These are phyloP conservation scores for Brachionichthys hirsutus DNA, from an alignment of 2,113 vertebrate species.

Conservation along the genomic window DNA sequence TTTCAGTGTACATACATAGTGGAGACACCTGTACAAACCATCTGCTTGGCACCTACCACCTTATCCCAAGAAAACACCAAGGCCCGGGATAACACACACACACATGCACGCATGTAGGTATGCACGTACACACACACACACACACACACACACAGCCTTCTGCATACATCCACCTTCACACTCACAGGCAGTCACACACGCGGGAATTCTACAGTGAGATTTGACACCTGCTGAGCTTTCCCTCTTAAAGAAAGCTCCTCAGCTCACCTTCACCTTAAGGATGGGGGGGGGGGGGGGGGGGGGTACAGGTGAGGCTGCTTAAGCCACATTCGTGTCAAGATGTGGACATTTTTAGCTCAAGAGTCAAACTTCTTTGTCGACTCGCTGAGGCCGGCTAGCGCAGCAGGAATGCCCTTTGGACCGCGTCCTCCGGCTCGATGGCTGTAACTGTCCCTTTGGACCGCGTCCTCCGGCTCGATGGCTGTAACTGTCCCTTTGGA, in stretches of 20 bases:
- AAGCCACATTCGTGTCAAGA: conserved; percentile 9
- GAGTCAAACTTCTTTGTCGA: conserved; percentile 6
- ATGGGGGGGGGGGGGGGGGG: neutral
- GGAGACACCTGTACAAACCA: conserved; percentile 70
- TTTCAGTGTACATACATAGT: conserved; percentile 47
- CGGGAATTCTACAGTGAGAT: conserved; percentile 31
- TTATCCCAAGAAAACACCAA: conserved; percentile 41
- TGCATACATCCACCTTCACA: conserved; percentile 31
- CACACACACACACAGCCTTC: conserved; percentile 10
- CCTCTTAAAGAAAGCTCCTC: conserved; percentile 31
- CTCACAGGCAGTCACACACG: conserved; percentile 9
- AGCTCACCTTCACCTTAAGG: conserved; percentile 25
- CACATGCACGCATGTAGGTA: neutral
- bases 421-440: too few relatives aligned
- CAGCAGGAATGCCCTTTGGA: neutral
- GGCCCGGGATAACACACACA: conserved; percentile 25
- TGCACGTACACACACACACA: conserved; percentile 4
- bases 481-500: too few relatives aligned
- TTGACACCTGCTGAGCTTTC: conserved; percentile 42
- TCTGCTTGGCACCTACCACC: conserved; percentile 51
- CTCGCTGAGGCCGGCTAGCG: neutral
- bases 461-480: too few relatives aligned
- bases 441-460: too few relatives aligned
- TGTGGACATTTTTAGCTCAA: conserved; percentile 12
- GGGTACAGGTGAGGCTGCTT: conserved; percentile 17